These are phyloP conservation scores for Apocheima hispidaria DNA, from an alignment of 2,888 invertebrate genomes.

Conservation along the genomic window DNA sequence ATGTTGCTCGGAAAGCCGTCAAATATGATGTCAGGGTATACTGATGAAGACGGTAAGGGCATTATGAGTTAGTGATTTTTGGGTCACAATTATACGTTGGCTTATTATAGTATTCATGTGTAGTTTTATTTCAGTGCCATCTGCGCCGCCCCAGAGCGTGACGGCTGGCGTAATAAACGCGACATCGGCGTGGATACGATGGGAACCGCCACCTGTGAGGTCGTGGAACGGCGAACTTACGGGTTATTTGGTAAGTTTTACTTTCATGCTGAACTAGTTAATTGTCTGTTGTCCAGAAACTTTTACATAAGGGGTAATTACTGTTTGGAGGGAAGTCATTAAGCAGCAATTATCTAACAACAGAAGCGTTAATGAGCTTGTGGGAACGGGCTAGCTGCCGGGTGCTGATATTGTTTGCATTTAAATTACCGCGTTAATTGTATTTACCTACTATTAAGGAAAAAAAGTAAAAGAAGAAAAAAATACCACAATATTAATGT, in stretches of 20 bases:
- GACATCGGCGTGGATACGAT: constrained; percentile 92
- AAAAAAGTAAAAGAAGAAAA: no score
- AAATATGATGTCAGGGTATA: constrained; percentile 94
- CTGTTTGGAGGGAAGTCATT: constrained; percentile 40
- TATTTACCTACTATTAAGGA: no score
- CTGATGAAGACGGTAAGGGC: constrained; percentile 92
- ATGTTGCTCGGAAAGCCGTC: constrained; percentile 96
- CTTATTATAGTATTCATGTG: constrained; percentile 38
- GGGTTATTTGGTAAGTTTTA: constrained; percentile 93
- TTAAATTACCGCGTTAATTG: constrained; percentile 15
- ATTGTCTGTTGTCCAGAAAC: constrained; percentile 51
- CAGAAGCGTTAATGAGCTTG: constrained; percentile 30
- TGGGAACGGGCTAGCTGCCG: constrained; percentile 13
- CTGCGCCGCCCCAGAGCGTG: constrained; percentile 92
- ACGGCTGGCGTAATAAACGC: constrained; percentile 93
- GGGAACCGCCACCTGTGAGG: constrained; percentile 92
- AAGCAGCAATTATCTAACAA: constrained; percentile 36
- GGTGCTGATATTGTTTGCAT: constrained; percentile 30
- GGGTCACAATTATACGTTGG: constrained; percentile 7
- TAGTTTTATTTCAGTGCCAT: constrained; percentile 88
- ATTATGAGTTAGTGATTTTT: constrained; percentile 9
- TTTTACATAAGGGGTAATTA: constrained; percentile 47
- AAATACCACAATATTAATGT: no score
- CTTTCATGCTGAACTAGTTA: constrained; percentile 50
- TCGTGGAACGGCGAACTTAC: constrained; percentile 93